These are phyloP conservation scores for Canis aureus DNA, from an alignment of 2,113 vertebrate genomes.

Conservation along the genomic window DNA sequence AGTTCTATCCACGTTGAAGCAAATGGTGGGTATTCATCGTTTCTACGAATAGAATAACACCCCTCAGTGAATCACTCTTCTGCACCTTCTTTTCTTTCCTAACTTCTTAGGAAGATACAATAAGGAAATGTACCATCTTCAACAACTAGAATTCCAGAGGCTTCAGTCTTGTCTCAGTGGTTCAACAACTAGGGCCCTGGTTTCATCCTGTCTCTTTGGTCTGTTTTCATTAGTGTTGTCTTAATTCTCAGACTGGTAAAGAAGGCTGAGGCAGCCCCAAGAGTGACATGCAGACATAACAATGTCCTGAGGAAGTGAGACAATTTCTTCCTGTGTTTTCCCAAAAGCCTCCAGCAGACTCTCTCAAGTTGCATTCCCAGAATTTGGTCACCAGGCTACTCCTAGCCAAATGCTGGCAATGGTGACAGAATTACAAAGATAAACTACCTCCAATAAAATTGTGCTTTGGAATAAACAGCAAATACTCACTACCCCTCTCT, in stretches of 20 bases:
- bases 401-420: background rate
- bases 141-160: background rate
- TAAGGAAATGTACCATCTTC: background rate
- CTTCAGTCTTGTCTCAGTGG: background rate
- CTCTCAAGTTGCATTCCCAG: background rate
- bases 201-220: background rate
- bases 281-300: background rate
- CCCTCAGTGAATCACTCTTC: background rate
- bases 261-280: background rate
- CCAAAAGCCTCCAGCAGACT: background rate
- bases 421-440: background rate
- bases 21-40: background rate
- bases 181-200: background rate
- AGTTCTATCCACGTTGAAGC: background rate
- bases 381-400: constrained; percentile 3
- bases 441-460: background rate
- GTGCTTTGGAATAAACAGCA: background rate
- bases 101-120: background rate
- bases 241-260: background rate
- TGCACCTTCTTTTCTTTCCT: background rate
- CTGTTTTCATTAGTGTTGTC: background rate
- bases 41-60: background rate
- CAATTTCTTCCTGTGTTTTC: background rate
- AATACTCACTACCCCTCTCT: background rate
- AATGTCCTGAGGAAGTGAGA: background rate